These are phyloP conservation scores for Chalcis sispes DNA, from an alignment of 2,888 invertebrate species.

Conservation along the genomic window DNA sequence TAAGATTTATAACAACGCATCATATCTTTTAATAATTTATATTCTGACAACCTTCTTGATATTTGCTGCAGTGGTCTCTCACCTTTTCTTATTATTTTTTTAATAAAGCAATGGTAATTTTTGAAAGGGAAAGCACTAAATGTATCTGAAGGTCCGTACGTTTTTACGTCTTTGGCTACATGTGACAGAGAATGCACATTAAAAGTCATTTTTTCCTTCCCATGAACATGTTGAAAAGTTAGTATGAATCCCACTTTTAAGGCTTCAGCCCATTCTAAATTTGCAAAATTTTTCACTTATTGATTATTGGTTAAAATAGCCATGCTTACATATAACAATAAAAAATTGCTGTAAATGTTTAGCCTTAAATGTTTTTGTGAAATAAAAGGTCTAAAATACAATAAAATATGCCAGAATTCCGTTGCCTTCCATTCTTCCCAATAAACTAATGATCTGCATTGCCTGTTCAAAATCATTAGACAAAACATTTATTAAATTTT, in stretches of 20 bases:
- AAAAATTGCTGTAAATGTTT: too few species aligned
- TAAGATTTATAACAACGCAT: not conserved
- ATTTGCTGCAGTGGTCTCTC: conserved; percentile 28
- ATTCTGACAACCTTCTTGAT: conserved; percentile 18
- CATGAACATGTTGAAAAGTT: conserved; percentile 26
- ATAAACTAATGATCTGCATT: conserved; percentile 56
- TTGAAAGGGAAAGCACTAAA: conserved; percentile 15
- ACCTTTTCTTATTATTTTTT: conserved; percentile 26
- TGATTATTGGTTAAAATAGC: too few species aligned
- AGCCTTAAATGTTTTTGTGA: too few species aligned
- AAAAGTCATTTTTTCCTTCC: conserved; percentile 18
- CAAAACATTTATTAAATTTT: not conserved
- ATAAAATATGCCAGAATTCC: conserved; percentile 21
- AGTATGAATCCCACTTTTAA: conserved; percentile 2
- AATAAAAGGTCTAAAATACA: conserved; percentile 19
- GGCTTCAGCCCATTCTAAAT: conserved; percentile 7
- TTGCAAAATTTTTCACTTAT: not conserved
- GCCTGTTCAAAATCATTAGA: conserved; percentile 55
- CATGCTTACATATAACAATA: too few species aligned
- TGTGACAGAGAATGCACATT: conserved; percentile 26
- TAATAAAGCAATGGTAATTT: conserved; percentile 14
- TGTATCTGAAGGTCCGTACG: not conserved
- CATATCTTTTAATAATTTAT: not conserved
- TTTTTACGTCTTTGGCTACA: conserved; percentile 22
- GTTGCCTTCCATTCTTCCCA: conserved; percentile 24